Evolutionary conservation across 2,888 invertebrate genomes (phyloP).

Genomic region (Nebria salina): DNA sequence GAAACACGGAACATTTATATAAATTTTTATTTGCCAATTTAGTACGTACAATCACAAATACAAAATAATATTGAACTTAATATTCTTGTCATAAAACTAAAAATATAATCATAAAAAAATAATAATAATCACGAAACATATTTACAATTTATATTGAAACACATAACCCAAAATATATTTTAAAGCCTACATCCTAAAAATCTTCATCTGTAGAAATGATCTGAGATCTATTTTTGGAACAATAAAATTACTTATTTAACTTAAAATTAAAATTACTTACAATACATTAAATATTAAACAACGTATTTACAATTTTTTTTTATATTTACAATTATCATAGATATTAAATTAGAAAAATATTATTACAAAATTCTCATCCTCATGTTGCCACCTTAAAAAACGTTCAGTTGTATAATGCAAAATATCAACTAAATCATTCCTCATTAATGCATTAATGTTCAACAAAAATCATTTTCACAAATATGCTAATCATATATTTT

Average conservation of each 20-base stretch:
- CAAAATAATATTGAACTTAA: conserved; percentile 30
- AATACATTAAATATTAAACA: conserved; percentile 13
- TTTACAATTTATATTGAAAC: conserved; percentile 20
- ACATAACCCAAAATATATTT: conserved; percentile 13
- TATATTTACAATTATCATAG: neutral
- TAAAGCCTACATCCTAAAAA: conserved; percentile 16
- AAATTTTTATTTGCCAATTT: conserved; percentile 36
- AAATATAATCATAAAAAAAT: conserved; percentile 12
- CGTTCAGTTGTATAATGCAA: neutral
- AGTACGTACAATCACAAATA: conserved; percentile 46
- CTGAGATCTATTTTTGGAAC: conserved; percentile 33
- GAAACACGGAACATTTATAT: conserved; percentile 5
- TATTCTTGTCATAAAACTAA: neutral
- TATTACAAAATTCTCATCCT: neutral
- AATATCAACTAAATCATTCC: neutral
- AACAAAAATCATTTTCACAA: neutral
- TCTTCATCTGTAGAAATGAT: conserved; percentile 27
- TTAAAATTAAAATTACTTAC: neutral
- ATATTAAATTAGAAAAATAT: conserved; percentile 7
- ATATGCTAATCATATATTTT: neutral
- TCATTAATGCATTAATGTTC: neutral
- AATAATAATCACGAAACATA: conserved; percentile 33
- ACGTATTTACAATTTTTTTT: neutral
- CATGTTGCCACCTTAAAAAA: neutral
- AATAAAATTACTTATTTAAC: neutral